phyloP scores from a whole-genome alignment of 2,888 invertebrate genomes.

The Leptinotarsa peninsularis region DNA sequence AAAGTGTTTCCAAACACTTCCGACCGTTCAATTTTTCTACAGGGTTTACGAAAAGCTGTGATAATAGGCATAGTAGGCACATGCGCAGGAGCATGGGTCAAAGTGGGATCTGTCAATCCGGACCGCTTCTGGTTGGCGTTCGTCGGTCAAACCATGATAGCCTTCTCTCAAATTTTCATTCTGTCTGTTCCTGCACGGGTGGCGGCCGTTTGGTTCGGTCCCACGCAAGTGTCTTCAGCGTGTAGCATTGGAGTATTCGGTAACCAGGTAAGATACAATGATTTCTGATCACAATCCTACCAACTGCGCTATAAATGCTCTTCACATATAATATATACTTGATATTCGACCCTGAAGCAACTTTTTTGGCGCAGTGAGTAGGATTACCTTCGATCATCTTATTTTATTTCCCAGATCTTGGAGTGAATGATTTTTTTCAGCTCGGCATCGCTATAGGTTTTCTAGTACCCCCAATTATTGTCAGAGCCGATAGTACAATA shows the following conservation, averaged over 20 bases:
- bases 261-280: slow-evolving; percentile 85
- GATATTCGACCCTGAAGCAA: background rate
- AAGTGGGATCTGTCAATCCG: slow-evolving; percentile 87
- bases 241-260: slow-evolving; percentile 98
- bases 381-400: background rate
- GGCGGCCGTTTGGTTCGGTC: slow-evolving; percentile 98
- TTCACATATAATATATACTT: no score
- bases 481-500: slow-evolving; percentile 71
- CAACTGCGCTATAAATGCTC: background rate
- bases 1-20: no score
- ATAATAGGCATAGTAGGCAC: slow-evolving; percentile 89
- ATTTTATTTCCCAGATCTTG: no score
- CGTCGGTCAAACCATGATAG: slow-evolving; percentile 88
- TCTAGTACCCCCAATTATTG: slow-evolving; percentile 76
- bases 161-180: slow-evolving; percentile 91
- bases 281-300: background rate
- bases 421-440: slow-evolving; percentile 68
- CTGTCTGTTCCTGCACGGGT: slow-evolving; percentile 91
- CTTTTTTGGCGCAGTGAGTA: background rate
- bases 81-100: slow-evolving; percentile 90
- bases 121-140: slow-evolving; percentile 91
- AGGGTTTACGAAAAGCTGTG: slow-evolving; percentile 87
- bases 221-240: slow-evolving; percentile 95
- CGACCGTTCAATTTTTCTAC: slow-evolving; percentile 12
- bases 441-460: slow-evolving; percentile 95